Evolutionary conservation across 2,888 invertebrate genomes (phyloP), one percentile per base, ranked within the genome.

Genomic region (Mythimna pallens): DNA sequence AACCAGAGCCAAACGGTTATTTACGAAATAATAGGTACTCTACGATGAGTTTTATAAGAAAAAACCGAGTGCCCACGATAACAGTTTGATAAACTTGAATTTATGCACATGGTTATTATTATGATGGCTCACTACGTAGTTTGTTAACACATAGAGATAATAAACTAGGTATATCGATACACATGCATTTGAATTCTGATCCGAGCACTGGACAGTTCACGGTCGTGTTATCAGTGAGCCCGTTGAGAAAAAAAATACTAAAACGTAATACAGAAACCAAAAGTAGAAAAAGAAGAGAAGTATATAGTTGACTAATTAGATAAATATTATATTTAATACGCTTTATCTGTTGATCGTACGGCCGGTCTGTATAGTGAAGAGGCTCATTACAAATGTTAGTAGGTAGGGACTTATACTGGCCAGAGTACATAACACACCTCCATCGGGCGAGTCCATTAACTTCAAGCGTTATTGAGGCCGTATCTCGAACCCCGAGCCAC

Each of bases 381-480:
- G 57, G 65, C 66, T 83, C 76, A 78, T 84, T 86, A 80, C 78
- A 25, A 43, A 40, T 52, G 43, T 83, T 76, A 76, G 70, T 80
- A 52, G 50, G n/a, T 52, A 50, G 7, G 50, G 7, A 20, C 14
- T 12, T 20, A 76, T 76, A 83, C 73, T 70, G 76, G 73, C 61
- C 58, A 20, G 66, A 80, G 85, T 87, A 88, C 78, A 86, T 79
- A 87, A 83, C 85, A 89, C 89, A 90, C 89, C 88, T 90, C 88
- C 88, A 87, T 88, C 89, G 88, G 81, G 84, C 87, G 74, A 86
- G 89, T 91, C 94, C 95, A 95, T 96, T 96, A 96, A 93, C 92
- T 92, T 91, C 90, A 91, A 89, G 92, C 92, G 91, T 95, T 95
- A 95, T 94, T 91, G 91, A 88, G 90, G 93, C 91, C 90, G 88